Evolutionary conservation across 2,113 vertebrate genomes (phyloP), one percentile per base, ranked within the genome.

Genomic region (Cyanoramphus novaezelandiae): DNA sequence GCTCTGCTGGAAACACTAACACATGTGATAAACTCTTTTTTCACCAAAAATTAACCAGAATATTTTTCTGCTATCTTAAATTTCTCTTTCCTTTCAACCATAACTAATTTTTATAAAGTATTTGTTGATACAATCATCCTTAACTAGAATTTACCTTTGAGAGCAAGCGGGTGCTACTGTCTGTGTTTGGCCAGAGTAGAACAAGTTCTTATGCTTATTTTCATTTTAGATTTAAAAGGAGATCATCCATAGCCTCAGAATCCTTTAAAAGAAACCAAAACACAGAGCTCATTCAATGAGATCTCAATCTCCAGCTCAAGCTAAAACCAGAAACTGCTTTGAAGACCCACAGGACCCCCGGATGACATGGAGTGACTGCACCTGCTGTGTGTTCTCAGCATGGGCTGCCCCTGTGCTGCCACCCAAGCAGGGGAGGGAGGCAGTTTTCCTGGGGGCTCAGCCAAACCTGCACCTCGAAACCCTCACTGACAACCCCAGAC

Each of bases 371-470:
- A 24, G 31, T 0, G 0, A 29, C 85, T 23, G 67, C 71, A 94
- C 64, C 85, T 55, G 68, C 85, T 37, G 68, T 12, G 0, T 4
- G 1, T 39, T 46, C 81, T 41, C 91, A 35, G 12, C 2, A 0
- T 0, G 0, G n/a, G 64, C 72, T 78, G 63, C 49, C 41, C 47
- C n/a, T 0, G 0, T 0, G 14, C 29, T 44, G 60, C 29, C 3
- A 1, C n/a, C 70, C 39, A 7, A 8, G 5, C 24, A 4, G 1
- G 13, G 31, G 8, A 33, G 5, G 1, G 23, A 33, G 28, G n/a
- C 28, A 55, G 29, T 12, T 93, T 69, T 59, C 37, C 64, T 6
- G 17, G 53, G 33, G 31, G 4, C 11, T 12, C 47, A 29, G 75
- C 55, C 55, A 81, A 94, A 67, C 10, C 64, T 52, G 19, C 23